Base-by-base conservation (phyloP, 1,140 invertebrate species). In the Dendrolimus punctatus region DNA sequence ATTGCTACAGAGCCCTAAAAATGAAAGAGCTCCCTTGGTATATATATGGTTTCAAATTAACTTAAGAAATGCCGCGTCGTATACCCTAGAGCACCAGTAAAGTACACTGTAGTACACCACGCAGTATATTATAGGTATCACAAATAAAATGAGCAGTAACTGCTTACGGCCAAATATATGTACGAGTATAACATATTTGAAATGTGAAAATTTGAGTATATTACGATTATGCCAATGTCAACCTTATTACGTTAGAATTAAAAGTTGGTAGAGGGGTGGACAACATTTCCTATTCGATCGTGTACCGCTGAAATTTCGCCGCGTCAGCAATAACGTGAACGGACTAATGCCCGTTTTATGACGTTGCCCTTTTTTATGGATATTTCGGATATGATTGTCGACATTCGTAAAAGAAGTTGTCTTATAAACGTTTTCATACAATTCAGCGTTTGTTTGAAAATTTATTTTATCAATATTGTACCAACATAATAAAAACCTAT, bases 321-420 rank as follows among this genome's bases (percentile, higher is more conserved):
- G 45, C 55, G 59, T 65, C 69, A 62, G 69, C 66, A 68, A 60
- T 69, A 68, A 66, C 68, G 56, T 58, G 64, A 68, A 62, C 59
- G 62, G 56, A 71, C 74, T 80, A 82, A 82, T 71, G 72, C 60
- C 58, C 60, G 53, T 67, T 82, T 80, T 80, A 80, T 71, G 71
- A 64, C 64, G 54, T 56, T 54, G 60, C 57, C 62, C 67, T 63
- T 68, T 23, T 77, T 79, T 73, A 76, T 70, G 65, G 66, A 59
- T 69, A 73, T 74, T 70, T 73, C 58, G 69, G 60, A 67, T 77
- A 76, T 77, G 68, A 80, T 77, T 80, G 70, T 67, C 67, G 62
- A 55, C 60, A 55, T 53, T 62, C 65, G 51, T 68, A 65, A 68
- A 66, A 64, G 45, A 53, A 62, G 48, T 62, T 61, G 52, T 57